Evolutionary conservation across 1,140 invertebrate species (phyloP), one percentile per base, ranked within the genome.

Genomic region (Drosophila oshimai): DNA sequence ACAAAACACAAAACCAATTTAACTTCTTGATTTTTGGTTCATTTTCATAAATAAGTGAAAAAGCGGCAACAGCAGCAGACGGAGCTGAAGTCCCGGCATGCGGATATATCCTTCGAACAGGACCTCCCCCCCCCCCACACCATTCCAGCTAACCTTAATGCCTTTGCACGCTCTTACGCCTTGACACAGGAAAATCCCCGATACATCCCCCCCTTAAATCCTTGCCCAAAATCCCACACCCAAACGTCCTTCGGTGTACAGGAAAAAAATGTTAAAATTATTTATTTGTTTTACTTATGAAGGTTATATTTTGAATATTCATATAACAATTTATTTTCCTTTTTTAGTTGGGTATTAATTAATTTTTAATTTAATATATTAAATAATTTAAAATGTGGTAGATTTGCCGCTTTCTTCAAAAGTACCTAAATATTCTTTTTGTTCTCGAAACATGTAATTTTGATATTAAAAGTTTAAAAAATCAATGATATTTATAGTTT

Each of bases 1-100:
- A 68, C 72, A 86, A 86, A 72, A 86, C 69, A 80, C 61, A 80
- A 86, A 86, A 87, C 72, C 80, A 86, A 86, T 86, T 86, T 86
- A 86, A 86, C 81, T 86, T 87, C 81, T 87, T 87, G 74, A 60
- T 77, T 84, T 84, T 68, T 74, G 65, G 55, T 74, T 67, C 57
- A 86, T 76, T 86, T 86, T 79, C 75, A 86, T 86, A 80, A 87
- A 69, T 74, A 86, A 86, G 72, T 80, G 61, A 78, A 83, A 77
- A 68, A 50, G 47, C 68, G 39, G 49, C 54, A 64, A 44, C 33
- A 50, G 60, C 13, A 13, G 46, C n/a, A 51, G 47, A 7, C 20
- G 47, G 33, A 39, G 46, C 34, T 31, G 9, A 31, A 36, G 58
- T 49, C 33, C 33, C 26, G 17, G 41, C 65, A 70, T 39, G 20